Percentiles rank a stretch among this genome's conserved stretches.
Conservation (phyloP, 2,888 invertebrate species). For the Aphidoletes aphidimyza region DNA sequence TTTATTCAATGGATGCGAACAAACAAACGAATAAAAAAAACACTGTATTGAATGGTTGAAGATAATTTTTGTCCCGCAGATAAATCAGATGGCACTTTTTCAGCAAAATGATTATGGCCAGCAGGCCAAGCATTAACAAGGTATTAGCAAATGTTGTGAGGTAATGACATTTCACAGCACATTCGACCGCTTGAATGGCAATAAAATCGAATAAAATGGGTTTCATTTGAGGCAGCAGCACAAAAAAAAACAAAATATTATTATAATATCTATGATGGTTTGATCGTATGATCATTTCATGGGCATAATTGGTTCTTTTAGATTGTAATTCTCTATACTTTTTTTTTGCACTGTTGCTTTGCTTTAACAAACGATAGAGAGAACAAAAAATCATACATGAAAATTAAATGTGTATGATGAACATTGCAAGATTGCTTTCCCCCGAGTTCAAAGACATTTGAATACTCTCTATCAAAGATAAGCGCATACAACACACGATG, state of each 20-base stretch:
- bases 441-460: constrained; percentile 53
- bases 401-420: neutral
- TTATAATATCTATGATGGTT: neutral
- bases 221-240: neutral
- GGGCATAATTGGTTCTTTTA: neutral
- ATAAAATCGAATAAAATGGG: neutral
- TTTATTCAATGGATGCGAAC: neutral
- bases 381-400: neutral
- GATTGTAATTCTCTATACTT: neutral
- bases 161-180: neutral
- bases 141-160: neutral
- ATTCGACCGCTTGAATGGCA: no score
- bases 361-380: no score
- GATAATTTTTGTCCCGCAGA: neutral
- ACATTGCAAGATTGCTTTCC: neutral
- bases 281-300: neutral
- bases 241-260: neutral
- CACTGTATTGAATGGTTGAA: neutral
- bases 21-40: no score
- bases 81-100: no score
- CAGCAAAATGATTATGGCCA: no score
- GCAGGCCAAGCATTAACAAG: neutral
- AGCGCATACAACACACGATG: constrained; percentile 1
- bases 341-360: no score
- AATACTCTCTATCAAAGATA: constrained; percentile 24